Evolutionary conservation across 2,113 vertebrate genomes (phyloP), one percentile per base, ranked within the genome.

Genomic region (Athene noctua): DNA sequence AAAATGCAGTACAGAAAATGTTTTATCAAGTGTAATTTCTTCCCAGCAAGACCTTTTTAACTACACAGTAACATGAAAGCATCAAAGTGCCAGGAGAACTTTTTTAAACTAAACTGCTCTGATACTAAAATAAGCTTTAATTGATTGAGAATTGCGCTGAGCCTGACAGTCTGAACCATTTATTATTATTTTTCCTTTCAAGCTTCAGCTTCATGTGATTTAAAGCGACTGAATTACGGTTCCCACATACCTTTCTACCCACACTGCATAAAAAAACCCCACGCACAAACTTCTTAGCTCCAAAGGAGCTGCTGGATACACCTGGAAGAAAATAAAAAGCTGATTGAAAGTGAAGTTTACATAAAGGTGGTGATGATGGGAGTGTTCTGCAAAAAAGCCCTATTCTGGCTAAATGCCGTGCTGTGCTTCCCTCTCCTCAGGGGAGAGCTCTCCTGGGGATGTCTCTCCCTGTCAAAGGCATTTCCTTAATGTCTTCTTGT

Each of bases 121-220:
- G 62, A 42, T 95, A 78, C 94, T 97, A 95, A 97, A 97, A 97
- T 94, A 92, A 91, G 66, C 66, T 87, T 96, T 97, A 97, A 97
- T 97, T 97, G 97, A 97, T 95, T 90, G 84, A 89, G 85, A 94
- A 96, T 82, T 88, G 87, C 89, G 77, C 74, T 5, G 29, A 91
- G 84, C 84, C 78, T 96, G 94, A 92, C 96, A 94, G 92, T 88
- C 74, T 59, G n/a, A 95, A 80, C 52, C 29, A 80, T 86, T 90
- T 96, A 92, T 95, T 93, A 83, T 94, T 94, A 91, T 95, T 95
- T 92, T 97, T 97, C 86, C 89, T 96, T 92, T 86, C 78, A 95
- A 70, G 89, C 92, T 90, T 92, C 66, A 95, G 82, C 78, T 95
- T 80, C 91, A 85, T 94, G 78, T 95, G 95, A 93, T 91, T 94